Conservation (phyloP, 2,113 vertebrate genomes). For the Brachionichthys hirsutus region DNA sequence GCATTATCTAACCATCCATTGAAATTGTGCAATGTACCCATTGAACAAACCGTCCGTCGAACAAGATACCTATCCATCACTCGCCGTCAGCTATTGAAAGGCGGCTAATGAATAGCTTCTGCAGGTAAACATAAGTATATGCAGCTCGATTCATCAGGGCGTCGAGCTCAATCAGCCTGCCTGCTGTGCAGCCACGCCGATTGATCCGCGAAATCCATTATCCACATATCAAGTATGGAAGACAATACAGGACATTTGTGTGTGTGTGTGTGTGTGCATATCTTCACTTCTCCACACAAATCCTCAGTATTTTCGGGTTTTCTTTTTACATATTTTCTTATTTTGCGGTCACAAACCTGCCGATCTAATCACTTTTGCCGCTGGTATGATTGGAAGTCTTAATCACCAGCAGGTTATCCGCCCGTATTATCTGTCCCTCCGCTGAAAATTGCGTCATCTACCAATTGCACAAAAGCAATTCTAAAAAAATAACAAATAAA, state of each 20-base stretch:
- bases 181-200: slow-evolving; percentile 30
- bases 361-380: background rate
- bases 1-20: slow-evolving; percentile 69
- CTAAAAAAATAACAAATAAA: slow-evolving; percentile 11
- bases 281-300: background rate
- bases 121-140: slow-evolving; percentile 62
- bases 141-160: slow-evolving; percentile 48
- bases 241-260: background rate
- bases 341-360: background rate
- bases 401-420: background rate
- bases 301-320: background rate
- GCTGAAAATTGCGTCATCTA: slow-evolving; percentile 1
- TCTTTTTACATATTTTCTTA: too few species aligned
- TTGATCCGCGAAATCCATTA: slow-evolving; percentile 32
- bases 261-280: background rate
- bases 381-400: too few species aligned
- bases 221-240: background rate
- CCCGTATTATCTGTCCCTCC: background rate
- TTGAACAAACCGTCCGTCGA: slow-evolving; percentile 58
- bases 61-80: slow-evolving; percentile 71
- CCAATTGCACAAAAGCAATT: slow-evolving; percentile 3
- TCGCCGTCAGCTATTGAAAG: slow-evolving; percentile 62
- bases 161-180: slow-evolving; percentile 40
- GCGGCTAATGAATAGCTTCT: slow-evolving; percentile 64
- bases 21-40: slow-evolving; percentile 53